Evolutionary conservation across 1,140 invertebrate genomes (phyloP).

Genomic region (Diorhabda carinulata): DNA sequence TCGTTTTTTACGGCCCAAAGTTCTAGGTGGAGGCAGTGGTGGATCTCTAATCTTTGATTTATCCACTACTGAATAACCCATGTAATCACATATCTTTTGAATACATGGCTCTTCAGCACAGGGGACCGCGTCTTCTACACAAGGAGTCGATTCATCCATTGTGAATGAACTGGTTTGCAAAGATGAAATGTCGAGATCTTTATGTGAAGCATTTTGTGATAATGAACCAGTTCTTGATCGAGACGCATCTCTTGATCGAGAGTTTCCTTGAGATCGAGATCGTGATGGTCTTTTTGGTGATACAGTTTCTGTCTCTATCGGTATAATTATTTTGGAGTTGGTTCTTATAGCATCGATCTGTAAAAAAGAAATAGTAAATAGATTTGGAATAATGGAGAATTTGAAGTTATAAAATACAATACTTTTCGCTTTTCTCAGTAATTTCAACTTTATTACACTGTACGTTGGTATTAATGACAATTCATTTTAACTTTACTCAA

Average conservation of each 20-base stretch:
- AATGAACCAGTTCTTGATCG: conserved; percentile 44
- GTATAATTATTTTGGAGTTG: conserved; percentile 12
- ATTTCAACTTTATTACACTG: no score
- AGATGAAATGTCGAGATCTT: conserved; percentile 60
- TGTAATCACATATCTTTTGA: conserved; percentile 48
- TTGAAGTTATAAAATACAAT: no score
- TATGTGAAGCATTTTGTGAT: conserved; percentile 47
- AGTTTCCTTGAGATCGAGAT: conserved; percentile 10
- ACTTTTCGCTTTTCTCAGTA: no score
- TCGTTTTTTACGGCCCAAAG: conserved; percentile 51
- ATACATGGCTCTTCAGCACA: conserved; percentile 41
- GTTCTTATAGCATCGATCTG: conserved; percentile 11
- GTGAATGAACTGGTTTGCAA: not conserved
- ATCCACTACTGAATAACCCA: conserved; percentile 66
- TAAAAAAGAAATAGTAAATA: not conserved
- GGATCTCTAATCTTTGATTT: conserved; percentile 55
- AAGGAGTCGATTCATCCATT: no score
- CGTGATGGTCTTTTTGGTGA: conserved; percentile 11
- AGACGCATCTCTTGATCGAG: conserved; percentile 40
- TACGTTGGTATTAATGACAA: no score
- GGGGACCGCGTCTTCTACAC: conserved; percentile 26
- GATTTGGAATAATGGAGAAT: no score
- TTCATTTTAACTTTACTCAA: no score
- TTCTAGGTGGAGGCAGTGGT: conserved; percentile 53
- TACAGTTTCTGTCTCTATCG: not conserved